These are phyloP conservation scores for Actinostola sp. DNA, from an alignment of 92 coral and sea anemone genomes.

Conservation along the genomic window DNA sequence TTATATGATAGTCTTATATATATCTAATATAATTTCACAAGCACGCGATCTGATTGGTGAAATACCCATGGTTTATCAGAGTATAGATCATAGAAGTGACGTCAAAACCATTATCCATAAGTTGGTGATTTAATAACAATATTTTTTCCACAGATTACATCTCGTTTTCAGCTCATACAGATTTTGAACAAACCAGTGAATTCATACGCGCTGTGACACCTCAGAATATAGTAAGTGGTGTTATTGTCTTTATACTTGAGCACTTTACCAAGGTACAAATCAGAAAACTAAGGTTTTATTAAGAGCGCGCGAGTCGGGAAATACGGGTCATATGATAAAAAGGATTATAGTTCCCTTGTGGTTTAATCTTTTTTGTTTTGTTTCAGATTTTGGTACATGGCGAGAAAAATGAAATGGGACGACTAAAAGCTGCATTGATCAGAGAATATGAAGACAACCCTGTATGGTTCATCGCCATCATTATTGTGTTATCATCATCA, in stretches of 20 bases:
- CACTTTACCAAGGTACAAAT: too few relatives aligned
- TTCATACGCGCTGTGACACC: constrained; percentile 90
- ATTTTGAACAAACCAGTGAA: constrained; percentile 96
- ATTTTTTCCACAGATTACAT: constrained; percentile 73
- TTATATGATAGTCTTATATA: too few relatives aligned
- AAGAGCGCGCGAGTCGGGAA: neutral
- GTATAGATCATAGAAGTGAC: too few relatives aligned
- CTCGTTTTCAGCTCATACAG: constrained; percentile 98
- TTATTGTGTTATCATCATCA: neutral
- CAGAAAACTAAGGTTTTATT: too few relatives aligned
- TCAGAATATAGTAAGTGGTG: constrained; percentile 86
- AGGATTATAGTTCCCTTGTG: too few relatives aligned
- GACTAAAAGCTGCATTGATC: constrained; percentile 92
- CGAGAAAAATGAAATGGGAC: constrained; percentile 97
- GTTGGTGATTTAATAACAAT: too few relatives aligned
- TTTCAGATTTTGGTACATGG: constrained; percentile 94
- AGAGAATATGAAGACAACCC: constrained; percentile 96
- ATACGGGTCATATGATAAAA: too few relatives aligned
- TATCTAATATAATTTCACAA: too few relatives aligned
- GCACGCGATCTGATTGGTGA: too few relatives aligned
- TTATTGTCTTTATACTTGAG: neutral
- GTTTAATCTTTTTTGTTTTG: neutral
- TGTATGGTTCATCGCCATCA: constrained; percentile 55
- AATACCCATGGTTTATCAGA: too few relatives aligned
- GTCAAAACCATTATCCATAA: too few relatives aligned